Evolutionary conservation across 2,888 invertebrate genomes (phyloP), one percentile per base, ranked within the genome.

Genomic region (Metacarcinus magister): DNA sequence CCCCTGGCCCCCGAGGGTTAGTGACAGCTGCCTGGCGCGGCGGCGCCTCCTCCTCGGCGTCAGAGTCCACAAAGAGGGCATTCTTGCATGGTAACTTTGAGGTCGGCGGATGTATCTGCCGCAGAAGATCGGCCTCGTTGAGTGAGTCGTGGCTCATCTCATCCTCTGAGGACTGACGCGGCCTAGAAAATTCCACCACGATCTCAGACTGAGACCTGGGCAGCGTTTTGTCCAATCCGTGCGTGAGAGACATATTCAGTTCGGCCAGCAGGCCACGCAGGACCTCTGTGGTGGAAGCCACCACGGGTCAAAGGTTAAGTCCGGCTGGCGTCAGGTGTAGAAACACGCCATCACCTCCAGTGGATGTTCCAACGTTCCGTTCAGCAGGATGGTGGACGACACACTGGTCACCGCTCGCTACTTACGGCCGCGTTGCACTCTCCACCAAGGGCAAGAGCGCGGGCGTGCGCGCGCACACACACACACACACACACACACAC

Each of bases 121-220:
- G 82, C 43, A 28, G 28, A 23, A 60, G 54, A 23, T 93, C 95
- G n/a, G 8, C 94, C 39, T 94, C 92, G 94, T 54, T 96, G 67
- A 96, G 96, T 39, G 96, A 96, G 67, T 96, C 96, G 82, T 92
- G 91, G 28, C 96, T 96, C 94, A 96, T 96, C 54, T 96, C 96
- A 96, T 96, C 96, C 91, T 96, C 96, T 4, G 96, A 94, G 43
- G n/a, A 46, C 89, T 87, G 93, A 32, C 44, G 46, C 5, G 60
- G 94, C 39, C 96, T 92, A 39, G 96, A n/a, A 75, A 96, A 96
- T 75, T 96, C 96, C 82, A 96, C 96, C 23, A 96, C 96, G 94
- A 96, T 96, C 87, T 96, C 96, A 13, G 96, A 94, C 94, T 96
- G 92, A 48, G 96, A 96, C 95, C 96, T 93, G 43, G 96, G 94